Conservation (phyloP, 2,797 vertebrate species). For the Leptoclinus maculatus region DNA sequence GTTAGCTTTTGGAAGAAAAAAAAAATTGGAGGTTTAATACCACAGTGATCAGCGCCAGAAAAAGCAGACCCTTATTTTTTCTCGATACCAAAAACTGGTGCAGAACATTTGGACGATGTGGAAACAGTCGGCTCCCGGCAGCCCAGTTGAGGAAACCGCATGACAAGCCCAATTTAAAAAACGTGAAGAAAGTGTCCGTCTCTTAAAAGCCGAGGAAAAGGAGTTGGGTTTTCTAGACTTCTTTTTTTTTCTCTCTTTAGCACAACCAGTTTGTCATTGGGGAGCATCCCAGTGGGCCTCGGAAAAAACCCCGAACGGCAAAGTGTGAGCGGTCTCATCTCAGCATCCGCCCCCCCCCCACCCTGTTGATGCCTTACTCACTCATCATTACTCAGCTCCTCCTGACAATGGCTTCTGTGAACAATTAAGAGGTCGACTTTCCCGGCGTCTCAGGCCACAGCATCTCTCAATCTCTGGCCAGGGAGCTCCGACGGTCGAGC, state of each 20-base stretch:
- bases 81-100: constrained; percentile 67
- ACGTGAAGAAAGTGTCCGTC: constrained; percentile 80
- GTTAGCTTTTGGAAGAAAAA: constrained; percentile 65
- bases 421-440: constrained; percentile 84
- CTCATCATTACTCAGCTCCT: constrained; percentile 70
- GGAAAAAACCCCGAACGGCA: constrained; percentile 50
- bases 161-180: constrained; percentile 82
- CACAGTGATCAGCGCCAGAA: constrained; percentile 69
- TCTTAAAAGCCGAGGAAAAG: constrained; percentile 72
- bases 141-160: constrained; percentile 81
- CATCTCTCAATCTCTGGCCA: constrained; percentile 69
- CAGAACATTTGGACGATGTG: constrained; percentile 65
- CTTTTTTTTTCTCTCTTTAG: constrained; percentile 45
- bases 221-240: constrained; percentile 65
- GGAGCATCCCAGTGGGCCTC: constrained; percentile 72
- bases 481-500: constrained; percentile 49
- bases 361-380: constrained; percentile 56
- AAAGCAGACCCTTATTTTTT: constrained; percentile 74
- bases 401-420: constrained; percentile 81
- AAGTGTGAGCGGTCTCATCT: constrained; percentile 56
- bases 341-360: constrained; percentile 46
- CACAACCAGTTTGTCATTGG: constrained; percentile 62
- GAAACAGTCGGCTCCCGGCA: constrained; percentile 76
- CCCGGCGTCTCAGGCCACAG: constrained; percentile 80
- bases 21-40: constrained; percentile 67